Evolutionary conservation across 2,113 vertebrate genomes (phyloP), one percentile per base, ranked within the genome.

Genomic region (Notothenia rossii): DNA sequence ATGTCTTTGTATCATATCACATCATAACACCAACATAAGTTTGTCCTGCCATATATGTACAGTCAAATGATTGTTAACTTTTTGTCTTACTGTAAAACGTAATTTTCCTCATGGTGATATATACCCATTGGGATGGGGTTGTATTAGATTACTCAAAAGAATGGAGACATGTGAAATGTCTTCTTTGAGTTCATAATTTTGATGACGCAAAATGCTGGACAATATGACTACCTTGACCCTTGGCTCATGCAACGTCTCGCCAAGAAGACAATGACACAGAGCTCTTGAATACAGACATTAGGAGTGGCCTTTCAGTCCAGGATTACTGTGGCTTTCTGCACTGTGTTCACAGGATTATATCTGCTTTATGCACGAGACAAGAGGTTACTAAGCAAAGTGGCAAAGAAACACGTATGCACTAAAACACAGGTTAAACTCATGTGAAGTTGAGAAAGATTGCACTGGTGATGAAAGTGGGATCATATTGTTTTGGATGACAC

Each of bases 291-390:
- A 15, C 53, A 43, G 53, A 33, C 55, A 84, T 86, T 61, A 89
- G 85, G 86, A 82, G 89, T 82, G 87, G 77, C 77, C 69, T 77
- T 86, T 85, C 65, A 84, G 4, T 45, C 15, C 51, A 17, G 78
- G 83, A 86, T 83, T 67, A 87, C 33, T 59, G 77, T 14, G 78
- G 82, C 49, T 83, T 71, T 67, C 50, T n/a, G 6, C 73, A 49
- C 76, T 79, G 82, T 84, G 85, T 90, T 94, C 91, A 91, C 55
- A n/a, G 81, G 84, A 88, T 93, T 83, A 84, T 62, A 72, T 74
- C 51, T 61, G 70, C 66, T 85, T 72, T 56, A 11, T 36, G 33
- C 51, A 5, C 3, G 56, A 87, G 81, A 88, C 78, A 72, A 77
- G 67, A 71, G 78, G 82, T 58, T 67, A 79, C 45, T 73, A 45